Base-by-base conservation (phyloP, 2,888 invertebrate genomes). In the Lomographa bimaculata region DNA sequence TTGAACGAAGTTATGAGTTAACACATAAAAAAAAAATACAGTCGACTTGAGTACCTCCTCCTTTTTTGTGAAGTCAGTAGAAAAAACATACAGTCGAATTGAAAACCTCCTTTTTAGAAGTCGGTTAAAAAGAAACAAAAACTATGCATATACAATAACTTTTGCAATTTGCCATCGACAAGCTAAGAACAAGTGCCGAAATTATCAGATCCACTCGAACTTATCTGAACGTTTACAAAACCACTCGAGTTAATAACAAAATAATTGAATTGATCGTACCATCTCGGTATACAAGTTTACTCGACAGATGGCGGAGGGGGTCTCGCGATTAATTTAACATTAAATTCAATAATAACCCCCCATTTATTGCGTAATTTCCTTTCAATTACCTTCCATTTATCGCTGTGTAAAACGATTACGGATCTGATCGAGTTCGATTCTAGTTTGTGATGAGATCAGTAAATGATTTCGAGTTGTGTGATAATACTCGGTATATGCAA, bases 331-430 rank as follows among this genome's bases (percentile, higher is more conserved):
- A 85, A 87, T 87, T 86, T 81, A 80, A 86, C 85, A 86, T 87
- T 85, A 85, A 85, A 89, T 85, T 89, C 85, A 87, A 87, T 89
- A 86, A 86, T 85, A 87, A 84, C 83, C 74, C 75, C 64, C 81
- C 86, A 85, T 85, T 87, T 86, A 86, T 86, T 82, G 84, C 81
- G 83, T 86, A 86, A 89, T 89, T 87, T 89, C 87, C 87, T 82
- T 74, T 73, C 87, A 86, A 89, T 87, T 86, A 82, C 84, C 68
- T 78, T 80, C 81, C 86, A 83, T 86, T 87, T 87, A 85, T 82
- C 71, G 84, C 65, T 72, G 70, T 73, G 80, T 85, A 86, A 87
- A 68, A 60, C 64, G 75, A 80, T 89, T 86, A 84, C 62, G 55
- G 68, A 61, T 59, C 35, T 39, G 40, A 42, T 46, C 35, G 45